These are phyloP conservation scores for Reticulitermes speratus DNA, from an alignment of 1,140 invertebrate species.

Conservation along the genomic window DNA sequence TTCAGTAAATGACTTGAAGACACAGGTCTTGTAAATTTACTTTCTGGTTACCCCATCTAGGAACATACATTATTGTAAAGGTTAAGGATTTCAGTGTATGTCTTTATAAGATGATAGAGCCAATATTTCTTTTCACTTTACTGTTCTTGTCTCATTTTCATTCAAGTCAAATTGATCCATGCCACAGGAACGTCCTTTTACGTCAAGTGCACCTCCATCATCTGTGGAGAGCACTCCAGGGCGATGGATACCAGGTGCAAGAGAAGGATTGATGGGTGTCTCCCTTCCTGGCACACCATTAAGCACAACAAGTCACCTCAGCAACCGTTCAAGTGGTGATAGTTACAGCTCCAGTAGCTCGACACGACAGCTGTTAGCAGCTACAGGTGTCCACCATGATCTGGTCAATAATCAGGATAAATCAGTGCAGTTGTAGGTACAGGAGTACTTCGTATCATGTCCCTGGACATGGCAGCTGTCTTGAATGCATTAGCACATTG, in stretches of 20 bases:
- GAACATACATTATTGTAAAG: too few species aligned
- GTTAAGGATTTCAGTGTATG: too few species aligned
- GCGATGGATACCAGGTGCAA: slow-evolving; percentile 15
- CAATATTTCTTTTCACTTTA: too few species aligned
- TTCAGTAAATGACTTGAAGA: too few species aligned
- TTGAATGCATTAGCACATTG: too few species aligned
- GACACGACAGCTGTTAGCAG: slow-evolving; percentile 62
- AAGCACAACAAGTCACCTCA: slow-evolving; percentile 59
- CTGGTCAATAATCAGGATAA: not conserved
- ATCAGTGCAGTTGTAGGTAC: not conserved
- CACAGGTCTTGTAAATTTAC: too few species aligned
- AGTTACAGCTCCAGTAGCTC: slow-evolving; percentile 72
- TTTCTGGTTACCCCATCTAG: too few species aligned
- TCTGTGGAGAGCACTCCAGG: slow-evolving; percentile 33
- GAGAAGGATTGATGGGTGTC: not conserved
- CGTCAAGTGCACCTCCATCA: not conserved
- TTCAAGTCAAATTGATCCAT: not conserved
- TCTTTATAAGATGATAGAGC: too few species aligned
- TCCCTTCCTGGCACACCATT: slow-evolving; percentile 59
- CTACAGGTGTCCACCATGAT: not conserved
- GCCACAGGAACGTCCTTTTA: not conserved
- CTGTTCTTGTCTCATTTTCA: too few species aligned
- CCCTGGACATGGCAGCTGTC: too few species aligned
- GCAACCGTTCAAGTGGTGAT: slow-evolving; percentile 63
- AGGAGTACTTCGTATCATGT: too few species aligned